Base-by-base conservation (phyloP, 2,888 invertebrate species). In the Campoletis raptor region DNA sequence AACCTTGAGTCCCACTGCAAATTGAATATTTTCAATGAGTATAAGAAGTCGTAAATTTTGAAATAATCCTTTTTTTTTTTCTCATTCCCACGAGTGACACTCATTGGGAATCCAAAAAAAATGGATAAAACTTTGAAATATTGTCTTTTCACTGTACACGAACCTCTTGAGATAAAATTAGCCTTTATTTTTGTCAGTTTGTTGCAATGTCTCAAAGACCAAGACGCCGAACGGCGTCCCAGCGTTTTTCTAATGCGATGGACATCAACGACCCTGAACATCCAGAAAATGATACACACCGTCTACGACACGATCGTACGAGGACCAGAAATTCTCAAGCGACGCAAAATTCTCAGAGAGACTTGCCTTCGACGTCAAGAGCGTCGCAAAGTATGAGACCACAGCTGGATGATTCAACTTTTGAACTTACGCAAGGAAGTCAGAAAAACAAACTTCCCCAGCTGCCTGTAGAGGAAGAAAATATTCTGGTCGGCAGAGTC, bases 401-500 rank as follows among this genome's bases (percentile, higher is more conserved):
- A 3, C 6, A 3, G 6, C 2, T 37, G 0, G 66, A 37, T 4
- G 73, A 73, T 10, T 9, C 52, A 0, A 15, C 15, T 9, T 9
- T 30, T 18, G 48, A 67, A 24, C 8, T 48, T 3, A 36, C 61
- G 7, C 78, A 81, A 21, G 24, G 24, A 5, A 61, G 79, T 1
- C 87, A 82, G 18, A 74, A 5, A 21, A 12, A 0, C 42, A 45
- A 48, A 8, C 64, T 2, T 12, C 37, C 18, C 15, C 72, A 73
- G 12, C n/a, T 79, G 3, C 66, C 86, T 0, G 42, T 67, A 0
- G 88, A 90, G 21, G 92, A 92, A 76, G 81, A 90, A 37, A 81
- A 74, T 30, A 89, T 89, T 21, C 81, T 92, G 24, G 86, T 90
- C 18, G 88, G 87, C 18, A 89, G 76, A 9, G 81, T 91, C 6